Conservation (phyloP, 2,888 invertebrate species). For the Patella ulyssiponensis region DNA sequence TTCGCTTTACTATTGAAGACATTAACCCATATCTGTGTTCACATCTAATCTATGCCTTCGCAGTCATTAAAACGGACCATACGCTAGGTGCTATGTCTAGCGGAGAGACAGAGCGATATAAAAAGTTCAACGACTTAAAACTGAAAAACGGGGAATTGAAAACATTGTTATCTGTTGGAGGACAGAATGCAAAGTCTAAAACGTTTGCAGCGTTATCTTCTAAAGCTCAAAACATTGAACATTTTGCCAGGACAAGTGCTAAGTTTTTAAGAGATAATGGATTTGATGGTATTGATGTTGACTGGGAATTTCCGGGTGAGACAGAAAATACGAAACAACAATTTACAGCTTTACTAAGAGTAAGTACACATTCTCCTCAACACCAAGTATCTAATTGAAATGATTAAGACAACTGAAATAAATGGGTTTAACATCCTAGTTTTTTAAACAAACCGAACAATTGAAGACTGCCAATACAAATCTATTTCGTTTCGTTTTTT, state of each 20-base stretch:
- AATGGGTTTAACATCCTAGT: too few species aligned
- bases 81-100: neutral
- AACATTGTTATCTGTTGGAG: slow-evolving; percentile 20
- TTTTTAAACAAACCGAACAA: too few species aligned
- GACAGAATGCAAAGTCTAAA: neutral
- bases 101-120: slow-evolving; percentile 9
- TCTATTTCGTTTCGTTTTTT: too few species aligned
- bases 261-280: slow-evolving; percentile 20
- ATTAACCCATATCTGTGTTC: slow-evolving; percentile 21
- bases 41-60: slow-evolving; percentile 27
- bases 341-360: slow-evolving; percentile 9
- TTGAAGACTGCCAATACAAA: too few species aligned
- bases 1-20: slow-evolving; percentile 17
- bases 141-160: slow-evolving; percentile 3
- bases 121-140: slow-evolving; percentile 19
- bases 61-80: neutral
- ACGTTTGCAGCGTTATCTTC: slow-evolving; percentile 3
- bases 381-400: too few species aligned
- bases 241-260: slow-evolving; percentile 12
- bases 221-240: slow-evolving; percentile 5
- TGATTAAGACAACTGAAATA: too few species aligned
- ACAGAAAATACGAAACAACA: slow-evolving; percentile 8
- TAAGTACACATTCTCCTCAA: neutral
- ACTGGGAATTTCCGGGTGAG: slow-evolving; percentile 23
- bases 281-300: slow-evolving; percentile 25